Conservation (phyloP, 2,113 vertebrate species). For the Proteles cristata region DNA sequence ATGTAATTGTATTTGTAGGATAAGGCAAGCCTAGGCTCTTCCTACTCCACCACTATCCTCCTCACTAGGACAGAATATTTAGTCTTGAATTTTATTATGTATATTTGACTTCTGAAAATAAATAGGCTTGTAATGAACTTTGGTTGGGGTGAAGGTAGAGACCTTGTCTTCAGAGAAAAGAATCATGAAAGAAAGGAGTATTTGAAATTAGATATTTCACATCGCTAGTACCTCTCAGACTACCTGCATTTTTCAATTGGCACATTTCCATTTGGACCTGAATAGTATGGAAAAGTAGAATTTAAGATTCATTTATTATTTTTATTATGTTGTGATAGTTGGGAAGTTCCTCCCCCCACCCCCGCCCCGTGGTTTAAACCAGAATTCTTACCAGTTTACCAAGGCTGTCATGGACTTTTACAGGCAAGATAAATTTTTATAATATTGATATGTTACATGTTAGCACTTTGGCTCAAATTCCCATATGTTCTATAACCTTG, state of each 20-base stretch:
- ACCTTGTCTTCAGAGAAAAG: background rate
- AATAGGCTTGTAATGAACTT: background rate
- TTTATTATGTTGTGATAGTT: background rate
- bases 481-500: background rate
- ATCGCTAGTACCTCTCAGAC: background rate
- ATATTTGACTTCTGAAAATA: slow-evolving; percentile 34
- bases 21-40: too few species aligned
- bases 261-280: background rate
- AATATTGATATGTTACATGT: background rate
- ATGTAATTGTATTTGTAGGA: too few species aligned
- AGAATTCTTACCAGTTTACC: background rate
- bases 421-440: background rate
- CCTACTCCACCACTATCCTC: too few species aligned
- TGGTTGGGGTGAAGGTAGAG: background rate
- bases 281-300: slow-evolving; percentile 19
- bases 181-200: background rate
- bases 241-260: background rate
- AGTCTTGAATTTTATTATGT: background rate
- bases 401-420: background rate
- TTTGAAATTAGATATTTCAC: background rate
- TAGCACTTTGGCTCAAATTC: slow-evolving; percentile 4
- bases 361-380: background rate
- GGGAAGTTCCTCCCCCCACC: background rate
- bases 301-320: background rate
- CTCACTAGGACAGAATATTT: background rate